Evolutionary conservation across 2,888 invertebrate species (phyloP), one percentile per base, ranked within the genome.

Genomic region (Colletes collaris): DNA sequence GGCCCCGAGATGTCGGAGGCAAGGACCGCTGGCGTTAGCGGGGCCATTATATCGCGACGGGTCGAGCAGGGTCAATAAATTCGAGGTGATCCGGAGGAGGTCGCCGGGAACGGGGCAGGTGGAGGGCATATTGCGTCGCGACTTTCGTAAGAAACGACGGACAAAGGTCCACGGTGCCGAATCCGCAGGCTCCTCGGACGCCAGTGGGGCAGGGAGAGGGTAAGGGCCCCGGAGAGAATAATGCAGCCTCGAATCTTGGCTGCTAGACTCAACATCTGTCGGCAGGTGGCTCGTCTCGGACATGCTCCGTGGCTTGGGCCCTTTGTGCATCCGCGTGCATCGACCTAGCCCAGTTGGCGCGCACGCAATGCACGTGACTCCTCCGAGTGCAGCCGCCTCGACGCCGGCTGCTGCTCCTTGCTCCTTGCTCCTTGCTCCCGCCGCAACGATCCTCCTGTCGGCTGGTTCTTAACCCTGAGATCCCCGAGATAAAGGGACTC

Each of bases 231-330:
- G 53, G 66, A 63, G 77, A 83, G 82, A 80, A 79, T 83, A 86
- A 83, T 72, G 80, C 75, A 85, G 84, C 69, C 74, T 84, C 76
- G 83, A 83, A 82, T 83, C 85, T 83, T 77, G 82, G 83, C 77
- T 82, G 86, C 86, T 89, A 88, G 89, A 88, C 79, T 84, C 84
- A 90, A 90, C 91, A 91, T 90, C 91, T 91, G 90, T 90, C 91
- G 91, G 90, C 91, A 91, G 91, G 91, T 91, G 91, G 91, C 85
- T 89, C 86, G 86, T 87, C 86, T 86, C 83, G 87, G 82, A 86
- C 82, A 83, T 85, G 85, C 83, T 86, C 79, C 84, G 79, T 83
- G 83, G 82, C 83, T 82, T 80, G 82, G 75, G 83, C 83, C 83
- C 88, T 86, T 88, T 88, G 85, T 88, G 88, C 86, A 88, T 88